Conservation (phyloP, 2,113 vertebrate genomes). For the Lanius collurio region DNA sequence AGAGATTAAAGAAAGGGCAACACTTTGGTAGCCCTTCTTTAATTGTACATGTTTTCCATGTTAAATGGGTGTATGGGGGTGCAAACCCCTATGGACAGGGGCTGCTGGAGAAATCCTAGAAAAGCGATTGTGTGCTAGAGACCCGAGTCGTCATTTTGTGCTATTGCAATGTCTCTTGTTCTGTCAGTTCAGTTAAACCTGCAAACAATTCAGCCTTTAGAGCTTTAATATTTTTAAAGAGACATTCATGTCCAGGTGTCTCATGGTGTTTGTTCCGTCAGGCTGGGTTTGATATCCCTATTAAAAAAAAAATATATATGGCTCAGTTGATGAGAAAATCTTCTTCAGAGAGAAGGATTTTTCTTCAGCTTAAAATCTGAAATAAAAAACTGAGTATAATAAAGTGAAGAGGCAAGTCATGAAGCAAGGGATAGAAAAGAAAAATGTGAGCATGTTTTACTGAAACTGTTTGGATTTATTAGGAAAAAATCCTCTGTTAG, state of each 20-base stretch:
- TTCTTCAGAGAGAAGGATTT: not conserved
- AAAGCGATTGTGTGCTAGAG: not conserved
- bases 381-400: not conserved
- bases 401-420: not conserved
- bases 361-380: not conserved
- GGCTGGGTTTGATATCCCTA: not conserved
- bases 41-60: not conserved
- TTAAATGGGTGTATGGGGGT: not conserved
- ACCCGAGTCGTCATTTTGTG: not conserved
- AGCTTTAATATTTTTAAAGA: slow-evolving; percentile 4
- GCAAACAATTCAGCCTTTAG: not conserved
- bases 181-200: not conserved
- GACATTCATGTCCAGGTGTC: not conserved
- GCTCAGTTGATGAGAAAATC: not conserved
- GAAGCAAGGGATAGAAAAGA: not conserved
- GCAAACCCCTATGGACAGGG: not conserved
- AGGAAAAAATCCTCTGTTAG: not conserved
- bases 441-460: not conserved
- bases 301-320: not conserved
- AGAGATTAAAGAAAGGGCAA: not conserved
- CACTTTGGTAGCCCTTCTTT: not conserved
- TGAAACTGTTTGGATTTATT: not conserved
- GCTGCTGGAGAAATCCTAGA: not conserved
- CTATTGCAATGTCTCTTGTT: not conserved
- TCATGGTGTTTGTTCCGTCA: not conserved